Evolutionary conservation across 2,113 vertebrate genomes (phyloP), one percentile per base, ranked within the genome.

Genomic region (Steatornis caripensis): DNA sequence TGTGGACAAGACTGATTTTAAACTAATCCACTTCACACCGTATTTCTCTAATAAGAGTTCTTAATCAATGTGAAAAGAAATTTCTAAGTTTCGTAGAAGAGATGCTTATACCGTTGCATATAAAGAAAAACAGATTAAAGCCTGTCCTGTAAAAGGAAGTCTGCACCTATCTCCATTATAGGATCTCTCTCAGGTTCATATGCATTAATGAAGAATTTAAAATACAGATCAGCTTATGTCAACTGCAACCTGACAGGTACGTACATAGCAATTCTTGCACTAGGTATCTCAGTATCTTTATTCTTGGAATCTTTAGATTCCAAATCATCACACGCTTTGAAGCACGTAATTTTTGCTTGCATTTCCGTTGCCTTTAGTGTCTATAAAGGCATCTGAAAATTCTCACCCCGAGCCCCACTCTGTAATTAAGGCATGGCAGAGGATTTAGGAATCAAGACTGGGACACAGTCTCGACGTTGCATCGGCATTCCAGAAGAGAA

Each of bases 301-400:
- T 20, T 34, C 29, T 58, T 34, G 18, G 36, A 78, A 46, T 75
- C 54, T 60, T 88, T 46, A 24, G 10, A 71, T 71, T 34, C 34
- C 36, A 71, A 77, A 51, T 5, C 27, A 68, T 36, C 54, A 29
- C 1, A 1, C 2, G 12, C 5, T 61, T 65, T 18, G 58, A 83
- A 58, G 9, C 7, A 5, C 0, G 5, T 43, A 39, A 3, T 34
- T 58, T 64, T 21, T 0, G 34, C 11, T 4, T 32, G 6, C 36
- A 13, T 27, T 86, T 48, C 39, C 36, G 29, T 17, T 49, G 7
- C 17, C 66, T 83, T 62, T 10, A 62, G 12, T 10, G 57, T 23
- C 46, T 20, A 7, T 4, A 16, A 72, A 70, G 29, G 18, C 51
- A 60, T 41, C 64, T 51, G 20, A 79, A 90, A 72, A 65, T 61